phyloP scores from a whole-genome alignment of 2,888 invertebrate genomes.

The Pelosia muscerda region DNA sequence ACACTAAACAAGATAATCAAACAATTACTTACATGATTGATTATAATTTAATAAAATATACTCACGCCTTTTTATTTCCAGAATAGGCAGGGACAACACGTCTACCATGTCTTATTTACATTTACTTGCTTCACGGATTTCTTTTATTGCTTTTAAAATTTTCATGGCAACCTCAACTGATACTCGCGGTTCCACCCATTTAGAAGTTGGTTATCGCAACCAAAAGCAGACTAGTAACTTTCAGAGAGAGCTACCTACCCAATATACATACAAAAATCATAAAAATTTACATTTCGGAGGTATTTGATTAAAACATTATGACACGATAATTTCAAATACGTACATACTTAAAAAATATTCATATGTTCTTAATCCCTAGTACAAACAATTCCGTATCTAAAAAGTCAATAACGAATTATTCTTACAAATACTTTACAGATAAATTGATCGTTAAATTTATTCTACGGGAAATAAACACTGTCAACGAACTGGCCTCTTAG shows the following conservation, averaged over 20 bases:
- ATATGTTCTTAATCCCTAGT: too few relatives aligned
- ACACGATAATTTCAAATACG: too few relatives aligned
- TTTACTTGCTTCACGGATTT: not conserved
- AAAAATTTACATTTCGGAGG: too few relatives aligned
- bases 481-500: conserved; percentile 11
- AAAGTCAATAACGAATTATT: not conserved
- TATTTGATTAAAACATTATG: too few relatives aligned
- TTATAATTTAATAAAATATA: not conserved
- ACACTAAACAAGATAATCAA: not conserved
- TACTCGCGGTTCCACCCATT: too few relatives aligned
- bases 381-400: not conserved
- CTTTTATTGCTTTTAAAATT: too few relatives aligned
- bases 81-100: not conserved
- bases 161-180: too few relatives aligned
- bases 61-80: not conserved
- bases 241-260: too few relatives aligned
- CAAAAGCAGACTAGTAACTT: too few relatives aligned
- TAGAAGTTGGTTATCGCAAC: too few relatives aligned
- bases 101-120: not conserved
- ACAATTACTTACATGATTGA: not conserved
- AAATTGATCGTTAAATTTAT: conserved; percentile 1
- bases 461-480: not conserved
- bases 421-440: not conserved
- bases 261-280: too few relatives aligned
- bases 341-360: too few relatives aligned